Evolutionary conservation across 2,113 vertebrate species (phyloP).

Genomic region (Gallinago jamesoni): DNA sequence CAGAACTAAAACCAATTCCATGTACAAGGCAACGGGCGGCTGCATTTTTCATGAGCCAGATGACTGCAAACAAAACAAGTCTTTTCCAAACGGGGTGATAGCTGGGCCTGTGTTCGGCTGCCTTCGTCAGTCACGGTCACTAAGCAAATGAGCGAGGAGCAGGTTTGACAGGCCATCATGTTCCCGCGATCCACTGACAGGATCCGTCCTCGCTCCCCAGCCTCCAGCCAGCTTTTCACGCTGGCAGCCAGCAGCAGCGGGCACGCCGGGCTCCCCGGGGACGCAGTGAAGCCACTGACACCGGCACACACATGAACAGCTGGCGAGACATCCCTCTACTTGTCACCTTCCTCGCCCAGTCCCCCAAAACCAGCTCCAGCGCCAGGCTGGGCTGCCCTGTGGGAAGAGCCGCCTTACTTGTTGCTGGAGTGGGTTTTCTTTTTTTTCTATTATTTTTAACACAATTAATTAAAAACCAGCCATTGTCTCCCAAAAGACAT

Average conservation of each 20-base stretch:
- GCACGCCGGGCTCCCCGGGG: neutral
- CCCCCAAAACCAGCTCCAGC: neutral
- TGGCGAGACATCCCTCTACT: accelerated
- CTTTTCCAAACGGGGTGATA: neutral
- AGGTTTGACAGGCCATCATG: constrained; percentile 22
- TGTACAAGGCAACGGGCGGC: neutral
- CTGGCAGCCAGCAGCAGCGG: neutral
- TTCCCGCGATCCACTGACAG: neutral
- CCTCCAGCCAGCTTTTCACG: constrained; percentile 43
- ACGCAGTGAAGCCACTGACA: neutral
- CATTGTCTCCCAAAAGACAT: neutral
- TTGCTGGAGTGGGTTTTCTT: neutral
- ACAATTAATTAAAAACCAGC: constrained; percentile 23
- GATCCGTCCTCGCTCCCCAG: neutral
- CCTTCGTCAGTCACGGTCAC: neutral
- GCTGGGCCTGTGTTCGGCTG: neutral
- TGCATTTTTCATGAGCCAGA: constrained; percentile 71
- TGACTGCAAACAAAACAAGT: constrained; percentile 35
- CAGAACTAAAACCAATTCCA: constrained; percentile 59
- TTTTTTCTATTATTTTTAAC: neutral
- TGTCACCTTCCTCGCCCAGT: neutral
- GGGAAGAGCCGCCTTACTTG: neutral
- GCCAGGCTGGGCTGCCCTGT: neutral
- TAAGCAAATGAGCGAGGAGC: neutral
- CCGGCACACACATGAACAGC: accelerated